Evolutionary conservation across 2,797 vertebrate species (phyloP), one percentile per base, ranked within the genome.

Genomic region (Lacerta agilis): DNA sequence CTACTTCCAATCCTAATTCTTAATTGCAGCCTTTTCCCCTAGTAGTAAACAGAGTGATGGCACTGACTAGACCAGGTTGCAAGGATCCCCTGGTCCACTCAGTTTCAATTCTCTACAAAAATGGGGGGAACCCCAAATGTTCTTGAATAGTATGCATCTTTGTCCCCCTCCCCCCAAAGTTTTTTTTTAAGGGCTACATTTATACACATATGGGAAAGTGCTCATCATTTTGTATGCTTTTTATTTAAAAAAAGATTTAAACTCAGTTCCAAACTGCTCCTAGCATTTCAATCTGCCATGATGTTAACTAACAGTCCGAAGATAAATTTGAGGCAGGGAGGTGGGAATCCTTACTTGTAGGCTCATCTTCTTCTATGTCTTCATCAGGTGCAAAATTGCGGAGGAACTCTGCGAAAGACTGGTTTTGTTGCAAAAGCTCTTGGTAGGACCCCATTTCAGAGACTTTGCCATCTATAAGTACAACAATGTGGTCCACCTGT

Each of bases 391-490:
- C 93, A 23, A 99, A 99, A 97, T 98, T 99, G 61, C 96, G 96
- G 86, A 99, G 97, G 88, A 99, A 99, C 94, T 98, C 98, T 0
- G 99, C 98, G 18, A 99, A 99, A 85, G 98, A 96, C 9, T 98
- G 97, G 0, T 98, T 97, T 91, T 98, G 97, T 17, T 97, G 95
- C 90, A 98, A 96, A 92, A 99, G 97, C 29, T 97, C 97, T 86
- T 98, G 97, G 92, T 99, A 98, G 88, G 99, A 98, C 85, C 99
- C 99, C 97, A 97, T 98, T 94, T 99, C 99, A 0, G 98, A 98
- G 91, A 99, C 97, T 72, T 94, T 96, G 29, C 99, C 99, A 0
- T 99, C 97, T 93, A 98, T 97, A 36, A 99, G 93, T 87, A 99
- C 98, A 88, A 99, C 79, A 71, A 99, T 97, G 85, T 98, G 97